Conservation (phyloP, 2,888 invertebrate genomes). For the Achlya flavicornis region DNA sequence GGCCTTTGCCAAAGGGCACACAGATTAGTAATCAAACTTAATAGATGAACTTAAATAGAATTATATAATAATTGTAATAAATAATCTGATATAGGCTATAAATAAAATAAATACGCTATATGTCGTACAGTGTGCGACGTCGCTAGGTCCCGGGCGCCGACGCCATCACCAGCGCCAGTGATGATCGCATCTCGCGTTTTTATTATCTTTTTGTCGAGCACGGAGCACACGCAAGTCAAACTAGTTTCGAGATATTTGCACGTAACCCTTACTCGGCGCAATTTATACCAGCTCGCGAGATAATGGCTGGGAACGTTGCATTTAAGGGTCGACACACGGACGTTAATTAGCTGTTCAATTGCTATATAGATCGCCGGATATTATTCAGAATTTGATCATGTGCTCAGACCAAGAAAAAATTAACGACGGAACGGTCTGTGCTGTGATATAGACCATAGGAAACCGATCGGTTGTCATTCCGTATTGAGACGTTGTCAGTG, state of each 20-base stretch:
- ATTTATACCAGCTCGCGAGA: slow-evolving; percentile 25
- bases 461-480: too few species aligned
- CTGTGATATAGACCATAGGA: too few species aligned
- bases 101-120: too few species aligned
- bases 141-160: slow-evolving; percentile 13
- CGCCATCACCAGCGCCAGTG: slow-evolving; percentile 14
- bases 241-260: slow-evolving; percentile 31
- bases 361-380: neutral
- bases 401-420: too few species aligned
- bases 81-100: too few species aligned
- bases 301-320: slow-evolving; percentile 23
- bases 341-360: neutral
- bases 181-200: slow-evolving; percentile 27
- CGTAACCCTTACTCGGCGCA: slow-evolving; percentile 34
- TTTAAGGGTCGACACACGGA: slow-evolving; percentile 4
- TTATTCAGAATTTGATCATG: neutral
- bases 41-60: too few species aligned
- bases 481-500: too few species aligned
- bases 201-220: slow-evolving; percentile 10
- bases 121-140: too few species aligned
- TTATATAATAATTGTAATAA: too few species aligned
- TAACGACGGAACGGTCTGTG: too few species aligned
- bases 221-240: slow-evolving; percentile 34
- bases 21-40: too few species aligned
- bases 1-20: too few species aligned